Evolutionary conservation across 2,888 invertebrate species (phyloP), one percentile per base, ranked within the genome.

Genomic region (Drosophila anomalata): DNA sequence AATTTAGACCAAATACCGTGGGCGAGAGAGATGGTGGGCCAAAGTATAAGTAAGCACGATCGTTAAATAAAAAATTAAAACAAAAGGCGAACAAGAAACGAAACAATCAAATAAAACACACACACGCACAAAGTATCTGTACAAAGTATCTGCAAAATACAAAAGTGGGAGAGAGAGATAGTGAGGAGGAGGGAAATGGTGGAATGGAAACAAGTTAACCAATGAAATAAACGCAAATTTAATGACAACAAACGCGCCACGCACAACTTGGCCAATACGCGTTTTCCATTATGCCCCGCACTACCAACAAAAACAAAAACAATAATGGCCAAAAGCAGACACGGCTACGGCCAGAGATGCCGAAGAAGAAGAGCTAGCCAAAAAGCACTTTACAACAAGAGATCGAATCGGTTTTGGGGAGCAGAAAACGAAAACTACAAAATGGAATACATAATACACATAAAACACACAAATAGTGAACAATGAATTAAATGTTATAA

Each of bases 221-320:
- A 87, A 87, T 87, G 89, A 87, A 88, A 87, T 74, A 74, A 87
- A 83, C 87, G 84, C 87, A 87, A 78, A 89, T 88, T 89, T 76
- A 87, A 88, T 87, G 87, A 88, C 87, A 86, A 86, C 65, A 76
- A 80, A 70, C 78, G 78, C 75, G 79, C 79, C 68, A 69, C 73
- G 53, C 70, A 57, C 68, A 67, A 72, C 73, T 76, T 86, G 89
- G 88, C 87, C 87, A 87, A 87, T 88, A 87, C 87, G 79, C 77
- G 70, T 77, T 68, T 72, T 73, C 74, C 82, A 79, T 68, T 77
- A 41, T 66, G 81, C 76, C 36, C 36, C 36, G 14, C 22, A 22
- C 22, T 22, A 22, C 22, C 22, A 58, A 62, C 75, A 22, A 12
- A 22, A 41, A 14, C 14, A 14, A 14, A 0, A 22, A 20, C 44